phyloP scores from a whole-genome alignment of 2,113 vertebrate species.

The Potamarius usumacintae region DNA sequence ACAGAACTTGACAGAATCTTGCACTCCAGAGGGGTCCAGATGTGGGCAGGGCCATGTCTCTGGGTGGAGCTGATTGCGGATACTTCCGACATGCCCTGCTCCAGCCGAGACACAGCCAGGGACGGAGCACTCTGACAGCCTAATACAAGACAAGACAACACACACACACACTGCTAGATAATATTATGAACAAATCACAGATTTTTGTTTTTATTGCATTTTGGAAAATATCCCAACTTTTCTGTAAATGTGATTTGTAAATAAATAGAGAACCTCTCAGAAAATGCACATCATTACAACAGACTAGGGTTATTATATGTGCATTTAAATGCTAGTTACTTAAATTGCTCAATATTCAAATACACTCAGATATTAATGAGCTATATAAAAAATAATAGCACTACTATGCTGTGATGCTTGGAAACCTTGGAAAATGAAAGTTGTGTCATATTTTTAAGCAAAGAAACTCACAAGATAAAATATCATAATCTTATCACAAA shows the following conservation, averaged over 20 bases:
- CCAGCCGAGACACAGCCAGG: conserved; percentile 87
- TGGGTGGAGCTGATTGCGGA: conserved; percentile 80
- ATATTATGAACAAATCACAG: no score
- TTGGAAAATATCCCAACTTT: no score
- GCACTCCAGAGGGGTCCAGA: conserved; percentile 90
- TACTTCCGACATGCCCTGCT: conserved; percentile 91
- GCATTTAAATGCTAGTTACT: background rate
- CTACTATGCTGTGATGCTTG: background rate
- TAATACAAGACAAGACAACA: conserved; percentile 52
- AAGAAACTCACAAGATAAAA: background rate
- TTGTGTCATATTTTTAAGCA: background rate
- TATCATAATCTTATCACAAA: background rate
- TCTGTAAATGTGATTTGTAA: no score
- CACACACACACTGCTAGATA: no score
- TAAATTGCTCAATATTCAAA: background rate
- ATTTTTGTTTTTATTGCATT: no score
- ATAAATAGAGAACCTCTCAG: background rate
- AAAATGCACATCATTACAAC: background rate
- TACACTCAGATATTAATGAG: background rate
- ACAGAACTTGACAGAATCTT: conserved; percentile 77
- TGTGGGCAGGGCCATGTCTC: conserved; percentile 87
- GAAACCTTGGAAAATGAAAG: background rate
- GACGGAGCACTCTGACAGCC: conserved; percentile 86
- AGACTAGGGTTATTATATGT: background rate
- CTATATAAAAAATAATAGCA: background rate